Base-by-base conservation (phyloP, 2,888 invertebrate species). In the Ariolimax columbianus region DNA sequence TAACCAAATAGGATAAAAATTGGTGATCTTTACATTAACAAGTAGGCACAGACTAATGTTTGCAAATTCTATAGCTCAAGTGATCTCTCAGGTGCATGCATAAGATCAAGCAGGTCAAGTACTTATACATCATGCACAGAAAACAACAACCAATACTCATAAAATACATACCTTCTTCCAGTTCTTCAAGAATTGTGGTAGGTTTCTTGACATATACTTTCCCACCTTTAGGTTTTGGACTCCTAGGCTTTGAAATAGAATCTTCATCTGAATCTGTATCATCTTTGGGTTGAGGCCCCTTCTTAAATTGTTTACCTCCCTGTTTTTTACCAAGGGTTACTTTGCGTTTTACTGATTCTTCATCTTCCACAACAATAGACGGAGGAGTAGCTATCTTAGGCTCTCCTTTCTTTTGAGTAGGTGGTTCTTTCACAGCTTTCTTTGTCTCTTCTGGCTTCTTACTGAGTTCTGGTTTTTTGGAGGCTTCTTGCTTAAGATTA, bases 161-260 rank as follows among this genome's bases (percentile, higher is more conserved):
- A 19, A 6, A 33, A 43, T n/a, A 79, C 86, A 83, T 85, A 86
- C 91, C 90, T 91, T 91, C 91, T 89, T 90, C 91, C 90, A 83
- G 68, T 72, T 85, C 85, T 88, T 92, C 92, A 63, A 92, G 86
- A 78, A 92, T 92, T n/a, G 91, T 91, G 55, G 91, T 91, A n/a
- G 91, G 92, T 82, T 90, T 89, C 88, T 91, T 92, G 84, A 84
- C 68, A 85, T 92, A 92, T 14, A 88, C 77, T 86, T 89, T 90
- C 85, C 88, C 88, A 80, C 85, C 85, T 88, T 91, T 91, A 78
- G 89, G 30, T 66, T 86, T 86, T 23, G 84, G 85, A 40, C 73
- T 26, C 38, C 55, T 77, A 4, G 77, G 26, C n/a, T 86, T 82
- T 33, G 77, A 59, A 51, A 26, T 11, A 14, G 19, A 33, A 0